phyloP scores from a whole-genome alignment of 2,888 invertebrate species.

The Nymphalis polychloros region DNA sequence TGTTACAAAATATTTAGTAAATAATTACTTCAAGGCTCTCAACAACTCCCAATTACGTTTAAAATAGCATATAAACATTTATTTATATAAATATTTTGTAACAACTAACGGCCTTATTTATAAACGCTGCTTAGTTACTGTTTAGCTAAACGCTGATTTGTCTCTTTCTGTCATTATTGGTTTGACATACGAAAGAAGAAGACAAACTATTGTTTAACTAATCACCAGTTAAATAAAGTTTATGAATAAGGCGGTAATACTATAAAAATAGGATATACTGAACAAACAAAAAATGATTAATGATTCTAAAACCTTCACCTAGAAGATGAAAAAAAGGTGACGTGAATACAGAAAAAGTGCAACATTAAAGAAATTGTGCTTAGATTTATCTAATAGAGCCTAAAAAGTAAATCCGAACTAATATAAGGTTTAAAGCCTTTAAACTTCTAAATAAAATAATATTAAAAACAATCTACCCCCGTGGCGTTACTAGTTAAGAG shows the following conservation, averaged over 20 bases:
- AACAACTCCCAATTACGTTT: too few species aligned
- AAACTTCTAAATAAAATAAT: constrained; percentile 46
- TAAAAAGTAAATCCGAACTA: constrained; percentile 31
- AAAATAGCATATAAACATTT: not conserved
- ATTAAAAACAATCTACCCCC: constrained; percentile 48
- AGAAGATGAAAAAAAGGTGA: constrained; percentile 47
- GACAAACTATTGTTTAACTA: too few species aligned
- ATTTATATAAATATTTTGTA: constrained; percentile 20
- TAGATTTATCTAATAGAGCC: constrained; percentile 48
- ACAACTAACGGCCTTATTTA: too few species aligned
- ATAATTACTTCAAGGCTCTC: not conserved
- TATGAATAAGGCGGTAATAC: too few species aligned
- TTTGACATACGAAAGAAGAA: too few species aligned
- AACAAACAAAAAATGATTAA: constrained; percentile 36
- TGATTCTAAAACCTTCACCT: constrained; percentile 56
- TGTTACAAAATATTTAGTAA: constrained; percentile 12
- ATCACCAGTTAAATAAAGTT: too few species aligned
- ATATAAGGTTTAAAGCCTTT: constrained; percentile 16
- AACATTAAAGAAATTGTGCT: constrained; percentile 64
- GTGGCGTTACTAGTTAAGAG: constrained; percentile 50
- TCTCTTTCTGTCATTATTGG: too few species aligned
- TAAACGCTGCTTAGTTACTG: too few species aligned
- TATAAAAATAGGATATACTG: constrained; percentile 22
- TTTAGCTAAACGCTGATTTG: too few species aligned
- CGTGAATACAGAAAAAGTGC: constrained; percentile 65